A percentile compares a stretch with the other conserved stretches of the same genome.
These are phyloP conservation scores for Epirrhoe tristata DNA, from an alignment of 2,888 invertebrate species.

Conservation along the genomic window DNA sequence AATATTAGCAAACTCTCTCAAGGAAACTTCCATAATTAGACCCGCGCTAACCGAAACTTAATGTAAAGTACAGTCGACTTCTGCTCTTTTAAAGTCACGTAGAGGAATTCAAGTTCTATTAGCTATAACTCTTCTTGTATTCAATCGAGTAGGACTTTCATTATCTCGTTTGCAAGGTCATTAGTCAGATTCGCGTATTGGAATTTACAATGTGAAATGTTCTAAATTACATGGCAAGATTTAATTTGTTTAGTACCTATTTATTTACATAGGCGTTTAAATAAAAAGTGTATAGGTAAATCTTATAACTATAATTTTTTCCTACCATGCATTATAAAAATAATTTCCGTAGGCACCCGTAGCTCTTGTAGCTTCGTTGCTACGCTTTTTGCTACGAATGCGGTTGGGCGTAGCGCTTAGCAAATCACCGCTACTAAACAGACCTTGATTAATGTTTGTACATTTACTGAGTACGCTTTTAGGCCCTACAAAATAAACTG, in stretches of 20 bases:
- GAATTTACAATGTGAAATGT: too few relatives aligned
- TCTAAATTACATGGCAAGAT: too few relatives aligned
- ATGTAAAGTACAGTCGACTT: conserved; percentile 70
- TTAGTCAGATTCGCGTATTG: conserved; percentile 21
- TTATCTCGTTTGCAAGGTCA: conserved; percentile 49
- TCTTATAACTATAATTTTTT: too few relatives aligned
- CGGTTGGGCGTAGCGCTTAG: not conserved
- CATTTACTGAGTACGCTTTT: not conserved
- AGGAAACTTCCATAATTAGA: conserved; percentile 72
- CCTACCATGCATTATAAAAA: too few relatives aligned
- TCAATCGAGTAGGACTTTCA: conserved; percentile 55
- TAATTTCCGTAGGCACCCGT: conserved; percentile 1
- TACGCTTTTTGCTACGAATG: conserved; percentile 2
- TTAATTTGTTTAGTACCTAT: too few relatives aligned
- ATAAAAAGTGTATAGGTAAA: too few relatives aligned
- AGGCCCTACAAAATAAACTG: conserved; percentile 1
- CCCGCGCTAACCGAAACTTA: conserved; percentile 71
- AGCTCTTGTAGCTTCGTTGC: not conserved
- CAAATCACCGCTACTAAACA: conserved; percentile 3
- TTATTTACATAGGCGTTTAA: too few relatives aligned
- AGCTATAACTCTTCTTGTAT: conserved; percentile 59
- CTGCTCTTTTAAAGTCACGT: conserved; percentile 69
- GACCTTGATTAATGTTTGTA: conserved; percentile 6
- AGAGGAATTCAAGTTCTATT: conserved; percentile 59
- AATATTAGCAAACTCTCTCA: conserved; percentile 67